Percentiles rank a stretch among this genome's conserved stretches.
phyloP scores from a whole-genome alignment of 1,140 invertebrate species.

The Ericerus pela region DNA sequence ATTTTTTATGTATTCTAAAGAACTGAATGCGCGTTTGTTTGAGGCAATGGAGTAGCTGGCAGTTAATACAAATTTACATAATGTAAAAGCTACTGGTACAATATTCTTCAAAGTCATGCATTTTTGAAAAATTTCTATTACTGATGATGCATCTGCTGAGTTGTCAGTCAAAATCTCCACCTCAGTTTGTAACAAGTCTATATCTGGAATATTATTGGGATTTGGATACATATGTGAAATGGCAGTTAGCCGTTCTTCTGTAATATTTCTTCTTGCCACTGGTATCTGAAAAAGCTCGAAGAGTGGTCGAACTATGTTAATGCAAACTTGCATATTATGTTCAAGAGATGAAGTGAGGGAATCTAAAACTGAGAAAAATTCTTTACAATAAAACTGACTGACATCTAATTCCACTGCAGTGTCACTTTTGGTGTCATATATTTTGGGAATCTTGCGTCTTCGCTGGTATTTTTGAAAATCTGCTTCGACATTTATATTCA shows the following conservation, averaged over 20 bases:
- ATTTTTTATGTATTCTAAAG: slow-evolving; percentile 10
- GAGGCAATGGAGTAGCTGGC: background rate
- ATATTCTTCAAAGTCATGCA: background rate
- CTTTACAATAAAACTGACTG: background rate
- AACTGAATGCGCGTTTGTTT: slow-evolving; percentile 10
- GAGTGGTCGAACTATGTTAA: background rate
- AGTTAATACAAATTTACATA: slow-evolving; percentile 5
- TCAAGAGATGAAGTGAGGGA: background rate
- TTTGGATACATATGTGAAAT: background rate
- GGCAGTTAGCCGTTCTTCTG: background rate
- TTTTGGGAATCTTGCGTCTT: background rate
- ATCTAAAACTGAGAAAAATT: background rate
- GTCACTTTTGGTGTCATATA: background rate
- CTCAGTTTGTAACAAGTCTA: background rate
- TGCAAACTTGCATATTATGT: background rate
- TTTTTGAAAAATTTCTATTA: background rate
- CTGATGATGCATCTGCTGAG: background rate
- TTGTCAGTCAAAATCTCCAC: background rate
- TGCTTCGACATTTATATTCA: background rate
- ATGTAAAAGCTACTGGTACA: background rate
- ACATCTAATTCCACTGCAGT: background rate
- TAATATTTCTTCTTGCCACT: background rate
- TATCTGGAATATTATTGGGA: background rate
- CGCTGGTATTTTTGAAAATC: slow-evolving; percentile 5
- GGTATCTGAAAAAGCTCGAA: background rate